Evolutionary conservation across 2,113 vertebrate genomes (phyloP).

Genomic region (Semnornis frantzii): DNA sequence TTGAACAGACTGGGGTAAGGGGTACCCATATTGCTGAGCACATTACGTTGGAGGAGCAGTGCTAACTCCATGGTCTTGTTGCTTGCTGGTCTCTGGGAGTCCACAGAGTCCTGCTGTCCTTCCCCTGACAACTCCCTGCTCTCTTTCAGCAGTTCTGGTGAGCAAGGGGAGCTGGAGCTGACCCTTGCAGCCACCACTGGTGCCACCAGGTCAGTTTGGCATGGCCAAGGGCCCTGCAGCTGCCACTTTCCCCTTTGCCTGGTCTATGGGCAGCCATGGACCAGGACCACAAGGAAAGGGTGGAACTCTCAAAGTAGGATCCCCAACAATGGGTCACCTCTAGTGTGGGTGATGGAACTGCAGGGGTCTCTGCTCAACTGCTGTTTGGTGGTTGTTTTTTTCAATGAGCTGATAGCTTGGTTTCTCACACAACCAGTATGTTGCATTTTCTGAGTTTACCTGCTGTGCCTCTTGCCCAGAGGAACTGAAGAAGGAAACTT

Average conservation of each 20-base stretch:
- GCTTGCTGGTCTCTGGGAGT: not conserved
- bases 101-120: not conserved
- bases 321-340: not conserved
- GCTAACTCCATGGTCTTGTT: not conserved
- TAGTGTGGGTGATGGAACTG: not conserved
- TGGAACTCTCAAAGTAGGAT: not conserved
- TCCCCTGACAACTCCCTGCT: not conserved
- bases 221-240: not conserved
- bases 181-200: not conserved
- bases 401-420: not conserved
- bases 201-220: not conserved
- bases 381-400: not conserved
- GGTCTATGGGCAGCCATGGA: not conserved
- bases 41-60: not conserved
- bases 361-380: not conserved
- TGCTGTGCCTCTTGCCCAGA: conserved; percentile 55
- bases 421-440: not conserved
- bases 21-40: not conserved
- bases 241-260: not conserved
- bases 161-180: not conserved
- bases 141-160: not conserved
- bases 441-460: conserved; percentile 51
- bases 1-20: not conserved
- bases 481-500: conserved; percentile 39
- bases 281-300: not conserved